A percentile compares a stretch with the other conserved stretches of the same genome.
These are phyloP conservation scores for Thereva nobilitata DNA, from an alignment of 2,888 invertebrate species.

Conservation along the genomic window DNA sequence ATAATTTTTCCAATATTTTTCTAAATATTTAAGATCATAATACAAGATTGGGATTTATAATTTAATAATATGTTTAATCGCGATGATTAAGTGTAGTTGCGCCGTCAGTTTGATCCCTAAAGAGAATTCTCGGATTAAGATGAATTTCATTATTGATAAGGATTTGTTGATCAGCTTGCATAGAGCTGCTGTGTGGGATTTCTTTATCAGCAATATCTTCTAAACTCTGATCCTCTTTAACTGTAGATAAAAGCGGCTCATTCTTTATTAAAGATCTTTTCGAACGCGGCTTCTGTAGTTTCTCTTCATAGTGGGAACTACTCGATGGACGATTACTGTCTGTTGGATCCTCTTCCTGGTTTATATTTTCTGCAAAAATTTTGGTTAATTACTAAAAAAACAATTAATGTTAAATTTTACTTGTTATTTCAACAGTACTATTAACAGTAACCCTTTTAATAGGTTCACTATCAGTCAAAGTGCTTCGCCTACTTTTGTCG, in stretches of 20 bases:
- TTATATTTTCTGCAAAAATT: slow-evolving; percentile 4
- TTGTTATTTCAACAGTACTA: slow-evolving; percentile 19
- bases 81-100: slow-evolving; percentile 20
- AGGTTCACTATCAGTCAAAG: slow-evolving; percentile 1
- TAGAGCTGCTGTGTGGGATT: not conserved
- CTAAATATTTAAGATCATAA: too few relatives aligned
- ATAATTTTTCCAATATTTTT: too few relatives aligned
- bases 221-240: too few relatives aligned
- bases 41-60: too few relatives aligned
- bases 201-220: not conserved
- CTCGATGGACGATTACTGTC: too few relatives aligned
- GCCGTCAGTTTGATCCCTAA: slow-evolving; percentile 30
- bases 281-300: too few relatives aligned
- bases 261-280: too few relatives aligned
- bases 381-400: not conserved
- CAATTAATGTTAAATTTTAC: not conserved
- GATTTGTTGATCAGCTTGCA: not conserved
- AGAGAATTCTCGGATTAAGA: slow-evolving; percentile 32
- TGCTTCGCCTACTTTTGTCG: not conserved
- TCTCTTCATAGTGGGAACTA: too few relatives aligned
- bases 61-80: not conserved
- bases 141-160: slow-evolving; percentile 6
- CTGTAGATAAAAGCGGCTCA: too few relatives aligned
- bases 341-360: not conserved
- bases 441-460: slow-evolving; percentile 6